Percentiles rank a stretch among this genome's conserved stretches.
Evolutionary conservation across 2,888 invertebrate species (phyloP).

Genomic region (Drosophila silvestris): DNA sequence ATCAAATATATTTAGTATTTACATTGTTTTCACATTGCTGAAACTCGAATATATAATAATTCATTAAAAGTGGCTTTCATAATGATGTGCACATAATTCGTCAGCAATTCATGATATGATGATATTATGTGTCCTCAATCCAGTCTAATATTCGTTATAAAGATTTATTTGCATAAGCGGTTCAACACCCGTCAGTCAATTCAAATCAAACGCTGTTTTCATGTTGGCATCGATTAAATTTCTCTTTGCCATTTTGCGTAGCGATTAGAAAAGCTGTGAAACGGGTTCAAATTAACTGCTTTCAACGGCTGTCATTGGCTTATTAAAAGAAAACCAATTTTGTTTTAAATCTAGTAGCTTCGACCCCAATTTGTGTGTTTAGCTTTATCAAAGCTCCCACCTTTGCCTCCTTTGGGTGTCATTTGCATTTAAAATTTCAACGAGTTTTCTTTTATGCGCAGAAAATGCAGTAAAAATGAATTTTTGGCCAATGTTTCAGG

Average conservation of each 20-base stretch:
- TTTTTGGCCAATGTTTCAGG: slow-evolving; percentile 52
- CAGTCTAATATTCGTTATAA: not conserved
- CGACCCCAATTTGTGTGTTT: slow-evolving; percentile 49
- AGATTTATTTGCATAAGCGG: not conserved
- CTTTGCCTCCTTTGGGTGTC: slow-evolving; percentile 45
- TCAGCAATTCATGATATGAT: not conserved
- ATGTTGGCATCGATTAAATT: slow-evolving; percentile 2
- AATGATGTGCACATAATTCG: not conserved
- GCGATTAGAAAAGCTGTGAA: slow-evolving; percentile 9
- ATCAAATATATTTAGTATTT: no score
- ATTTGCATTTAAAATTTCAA: slow-evolving; percentile 74
- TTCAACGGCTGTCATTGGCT: slow-evolving; percentile 36
- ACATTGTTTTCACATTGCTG: no score
- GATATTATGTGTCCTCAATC: not conserved
- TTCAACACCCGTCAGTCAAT: not conserved
- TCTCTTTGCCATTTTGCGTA: not conserved
- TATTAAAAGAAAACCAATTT: slow-evolving; percentile 68
- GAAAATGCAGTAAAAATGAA: slow-evolving; percentile 50
- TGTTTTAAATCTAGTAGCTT: slow-evolving; percentile 58
- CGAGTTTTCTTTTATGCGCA: slow-evolving; percentile 40
- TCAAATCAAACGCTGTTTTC: not conserved
- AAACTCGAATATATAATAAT: not conserved
- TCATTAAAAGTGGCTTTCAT: not conserved
- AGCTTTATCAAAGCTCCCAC: slow-evolving; percentile 37
- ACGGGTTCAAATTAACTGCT: slow-evolving; percentile 38